A percentile compares a stretch with the other conserved stretches of the same genome.
Conservation (phyloP, 2,888 invertebrate species). For the Flexamia atlantica region DNA sequence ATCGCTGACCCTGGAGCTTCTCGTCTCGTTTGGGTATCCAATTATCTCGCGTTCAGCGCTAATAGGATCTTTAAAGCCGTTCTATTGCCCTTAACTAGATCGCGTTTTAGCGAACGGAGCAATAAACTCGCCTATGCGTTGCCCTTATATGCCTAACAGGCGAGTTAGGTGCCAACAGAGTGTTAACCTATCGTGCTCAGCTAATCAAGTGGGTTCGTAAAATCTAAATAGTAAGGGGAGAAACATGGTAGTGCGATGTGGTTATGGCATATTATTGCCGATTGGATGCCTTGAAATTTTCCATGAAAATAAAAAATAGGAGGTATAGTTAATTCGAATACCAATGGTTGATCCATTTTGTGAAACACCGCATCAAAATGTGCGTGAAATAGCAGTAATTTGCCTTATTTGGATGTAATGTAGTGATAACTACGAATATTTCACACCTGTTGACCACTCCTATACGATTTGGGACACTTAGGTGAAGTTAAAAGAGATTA, state of each 20-base stretch:
- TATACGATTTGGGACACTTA: not conserved
- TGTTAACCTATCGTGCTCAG: not conserved
- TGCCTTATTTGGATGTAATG: not conserved
- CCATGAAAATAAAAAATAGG: too few relatives aligned
- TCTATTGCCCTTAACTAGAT: not conserved
- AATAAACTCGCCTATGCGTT: not conserved
- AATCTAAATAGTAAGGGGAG: too few relatives aligned
- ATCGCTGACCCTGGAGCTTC: not conserved
- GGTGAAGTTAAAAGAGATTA: not conserved
- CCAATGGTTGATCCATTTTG: too few relatives aligned
- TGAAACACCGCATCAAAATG: not conserved
- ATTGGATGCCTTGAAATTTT: too few relatives aligned
- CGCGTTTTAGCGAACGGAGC: not conserved
- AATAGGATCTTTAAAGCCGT: slow-evolving; percentile 24
- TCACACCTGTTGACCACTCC: not conserved
- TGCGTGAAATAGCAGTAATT: not conserved
- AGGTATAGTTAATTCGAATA: too few relatives aligned
- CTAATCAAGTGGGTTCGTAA: not conserved
- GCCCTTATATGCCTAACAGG: not conserved
- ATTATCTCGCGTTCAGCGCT: not conserved
- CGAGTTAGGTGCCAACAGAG: not conserved
- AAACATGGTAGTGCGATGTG: too few relatives aligned
- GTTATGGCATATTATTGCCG: too few relatives aligned
- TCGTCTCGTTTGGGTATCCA: not conserved
- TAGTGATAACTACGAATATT: not conserved